These are phyloP conservation scores for Monopterus albus DNA, from an alignment of 2,113 vertebrate species.

Conservation along the genomic window DNA sequence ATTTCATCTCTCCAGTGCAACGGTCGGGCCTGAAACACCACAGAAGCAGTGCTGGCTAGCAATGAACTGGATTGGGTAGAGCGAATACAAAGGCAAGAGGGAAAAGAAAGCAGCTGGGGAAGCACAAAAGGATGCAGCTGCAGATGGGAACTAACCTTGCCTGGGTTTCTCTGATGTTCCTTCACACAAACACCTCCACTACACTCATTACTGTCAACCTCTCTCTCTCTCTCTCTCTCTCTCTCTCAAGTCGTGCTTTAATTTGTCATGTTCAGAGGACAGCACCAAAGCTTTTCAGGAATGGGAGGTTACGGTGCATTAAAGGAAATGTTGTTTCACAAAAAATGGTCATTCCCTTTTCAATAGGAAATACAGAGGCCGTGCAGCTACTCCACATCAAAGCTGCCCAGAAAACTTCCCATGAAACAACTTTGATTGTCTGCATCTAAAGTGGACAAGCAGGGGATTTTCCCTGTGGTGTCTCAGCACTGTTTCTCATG, in stretches of 20 bases:
- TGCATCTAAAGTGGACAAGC: slow-evolving; percentile 61
- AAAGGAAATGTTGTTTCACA: slow-evolving; percentile 73
- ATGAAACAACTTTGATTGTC: slow-evolving; percentile 65
- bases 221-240: slow-evolving; percentile 28
- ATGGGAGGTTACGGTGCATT: slow-evolving; percentile 70
- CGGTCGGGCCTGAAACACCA: slow-evolving; percentile 65
- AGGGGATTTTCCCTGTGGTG: slow-evolving; percentile 37
- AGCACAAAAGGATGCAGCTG: slow-evolving; percentile 72
- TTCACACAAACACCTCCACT: slow-evolving; percentile 47
- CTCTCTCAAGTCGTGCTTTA: slow-evolving; percentile 63
- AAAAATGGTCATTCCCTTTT: slow-evolving; percentile 67
- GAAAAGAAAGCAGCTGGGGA: slow-evolving; percentile 74
- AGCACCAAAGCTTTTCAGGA: slow-evolving; percentile 63
- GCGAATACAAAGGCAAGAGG: slow-evolving; percentile 73
- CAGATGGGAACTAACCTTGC: slow-evolving; percentile 79
- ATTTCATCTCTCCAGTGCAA: slow-evolving; percentile 74
- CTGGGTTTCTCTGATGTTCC: slow-evolving; percentile 76
- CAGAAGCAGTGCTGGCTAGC: slow-evolving; percentile 64
- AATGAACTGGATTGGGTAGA: slow-evolving; percentile 68
- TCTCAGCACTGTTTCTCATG: slow-evolving; percentile 6
- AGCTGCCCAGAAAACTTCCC: slow-evolving; percentile 66
- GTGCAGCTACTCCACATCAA: slow-evolving; percentile 60
- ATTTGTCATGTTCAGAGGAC: slow-evolving; percentile 71
- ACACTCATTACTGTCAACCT: slow-evolving; percentile 54
- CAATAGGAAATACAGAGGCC: slow-evolving; percentile 60